Evolutionary conservation across 2,888 invertebrate genomes (phyloP).

Genomic region (Odontomyia ornata): DNA sequence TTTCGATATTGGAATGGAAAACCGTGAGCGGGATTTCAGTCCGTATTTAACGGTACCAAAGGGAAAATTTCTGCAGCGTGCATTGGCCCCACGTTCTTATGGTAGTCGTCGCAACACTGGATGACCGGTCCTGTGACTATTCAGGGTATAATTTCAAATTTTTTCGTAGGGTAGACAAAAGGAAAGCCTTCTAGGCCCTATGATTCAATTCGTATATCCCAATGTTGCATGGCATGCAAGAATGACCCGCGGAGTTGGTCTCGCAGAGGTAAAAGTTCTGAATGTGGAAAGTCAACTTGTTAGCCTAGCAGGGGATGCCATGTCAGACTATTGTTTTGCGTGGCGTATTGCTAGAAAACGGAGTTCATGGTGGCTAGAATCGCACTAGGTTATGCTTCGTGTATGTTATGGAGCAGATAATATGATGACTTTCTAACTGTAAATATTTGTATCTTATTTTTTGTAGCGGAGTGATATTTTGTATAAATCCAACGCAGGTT

Average conservation of each 20-base stretch:
- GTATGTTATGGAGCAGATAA: neutral
- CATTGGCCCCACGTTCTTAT: neutral
- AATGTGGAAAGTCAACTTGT: neutral
- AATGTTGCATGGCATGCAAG: too few relatives aligned
- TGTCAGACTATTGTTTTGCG: neutral
- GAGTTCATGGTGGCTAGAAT: neutral
- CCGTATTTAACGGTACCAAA: slow-evolving; percentile 12
- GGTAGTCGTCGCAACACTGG: neutral
- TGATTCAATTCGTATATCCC: too few relatives aligned
- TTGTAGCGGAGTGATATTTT: neutral
- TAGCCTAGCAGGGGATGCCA: neutral
- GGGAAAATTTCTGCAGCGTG: neutral
- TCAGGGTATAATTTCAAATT: too few relatives aligned
- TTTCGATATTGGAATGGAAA: too few relatives aligned
- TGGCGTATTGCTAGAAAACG: neutral
- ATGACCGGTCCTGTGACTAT: slow-evolving; percentile 5
- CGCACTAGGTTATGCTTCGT: neutral
- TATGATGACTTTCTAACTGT: neutral
- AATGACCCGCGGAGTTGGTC: neutral
- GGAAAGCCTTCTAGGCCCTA: too few relatives aligned
- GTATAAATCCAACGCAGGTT: too few relatives aligned
- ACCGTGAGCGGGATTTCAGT: slow-evolving; percentile 7
- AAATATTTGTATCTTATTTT: neutral
- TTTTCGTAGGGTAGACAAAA: too few relatives aligned
- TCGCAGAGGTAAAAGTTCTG: neutral